Base-by-base conservation (phyloP, 1,140 invertebrate genomes). In the Lordiphosa mommai region DNA sequence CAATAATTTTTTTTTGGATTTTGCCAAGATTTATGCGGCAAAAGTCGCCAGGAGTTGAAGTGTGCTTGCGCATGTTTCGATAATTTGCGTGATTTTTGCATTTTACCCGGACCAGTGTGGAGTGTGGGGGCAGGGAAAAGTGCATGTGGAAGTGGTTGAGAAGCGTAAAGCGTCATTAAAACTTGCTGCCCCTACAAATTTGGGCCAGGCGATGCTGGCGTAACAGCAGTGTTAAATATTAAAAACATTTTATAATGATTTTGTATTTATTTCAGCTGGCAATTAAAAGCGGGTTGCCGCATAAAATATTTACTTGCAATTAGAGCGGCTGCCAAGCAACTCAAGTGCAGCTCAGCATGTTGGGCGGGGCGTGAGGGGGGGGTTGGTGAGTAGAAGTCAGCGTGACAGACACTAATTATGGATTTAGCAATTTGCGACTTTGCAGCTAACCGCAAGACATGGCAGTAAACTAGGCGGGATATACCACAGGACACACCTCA, bases 61-160 rank as follows among this genome's bases (percentile, higher is more conserved):
- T 70, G 69, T 77, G 68, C 68, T 70, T 72, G 60, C 64, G 79
- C 77, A 85, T 84, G 68, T 84, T 84, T 85, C 79, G 77, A 84
- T 84, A 84, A 84, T 84, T 84, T 84, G 79, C 77, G 77, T 85
- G 79, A 84, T 84, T 85, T 82, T 69, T 84, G 79, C 79, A 85
- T 58, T 84, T 77, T 59, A 71, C 34, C 48, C 68, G 41, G 48
- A 41, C 58, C 66, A 70, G 57, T 68, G 51, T 49, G 33, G 46
- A 67, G 64, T 53, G n/a, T n/a, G n/a, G 6, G 23, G 59, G 30
- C 46, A 44, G 50, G 10, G 40, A 33, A 43, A 49, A 50, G 51
- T 57, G 48, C 43, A 53, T 57, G 49, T 64, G 47, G 58, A 48
- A 49, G 59, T 51, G 36, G 52, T 14, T 55, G 66, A 40, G 57